Base-by-base conservation (phyloP, 2,888 invertebrate species). In the Tachystola acroxantha region DNA sequence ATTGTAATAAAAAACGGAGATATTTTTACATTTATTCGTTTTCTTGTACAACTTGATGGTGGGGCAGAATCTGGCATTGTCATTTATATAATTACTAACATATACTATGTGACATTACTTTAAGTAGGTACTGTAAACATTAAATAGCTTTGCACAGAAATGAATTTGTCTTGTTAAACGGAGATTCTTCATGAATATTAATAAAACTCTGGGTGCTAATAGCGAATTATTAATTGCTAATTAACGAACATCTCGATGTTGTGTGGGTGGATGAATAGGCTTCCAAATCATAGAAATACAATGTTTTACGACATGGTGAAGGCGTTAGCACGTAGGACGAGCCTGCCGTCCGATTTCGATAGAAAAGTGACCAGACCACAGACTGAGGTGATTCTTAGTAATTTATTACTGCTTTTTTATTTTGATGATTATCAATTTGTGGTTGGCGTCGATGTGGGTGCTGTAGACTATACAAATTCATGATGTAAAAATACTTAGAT, bases 241-340 rank as follows among this genome's bases (percentile, higher is more conserved):
- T 11, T 27, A 10, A 6, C 10, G 11, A 30, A 19, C 19, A 19
- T 4, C 9, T n/a, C 7, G 10, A 30, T 27, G 5, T 16, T 5
- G 10, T 10, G 30, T 30, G 19, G 30, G 32, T 9, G 22, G 19
- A n/a, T 22, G 11, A 10, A 28, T n/a, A 7, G 26, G 19, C 31
- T 30, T 30, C 12, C 10, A 26, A 25, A 33, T 11, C 19, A 19
- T 7, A 25, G 16, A 32, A 19, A 30, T 10, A 19, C 19, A 25
- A 25, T 25, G 22, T 37, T 31, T 39, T 43, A 43, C 40, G 34
- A 32, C 24, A 34, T 33, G 12, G 37, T 36, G 36, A 37, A 38
- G 36, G 40, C 33, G 37, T n/a, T 28, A 9, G 29, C 26, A 40
- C 40, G 47, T 47, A 45, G 46, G 46, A 42, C 19, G 44, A 13